phyloP scores from a whole-genome alignment of 1,140 invertebrate species.

The Chironomus striatipennis region DNA sequence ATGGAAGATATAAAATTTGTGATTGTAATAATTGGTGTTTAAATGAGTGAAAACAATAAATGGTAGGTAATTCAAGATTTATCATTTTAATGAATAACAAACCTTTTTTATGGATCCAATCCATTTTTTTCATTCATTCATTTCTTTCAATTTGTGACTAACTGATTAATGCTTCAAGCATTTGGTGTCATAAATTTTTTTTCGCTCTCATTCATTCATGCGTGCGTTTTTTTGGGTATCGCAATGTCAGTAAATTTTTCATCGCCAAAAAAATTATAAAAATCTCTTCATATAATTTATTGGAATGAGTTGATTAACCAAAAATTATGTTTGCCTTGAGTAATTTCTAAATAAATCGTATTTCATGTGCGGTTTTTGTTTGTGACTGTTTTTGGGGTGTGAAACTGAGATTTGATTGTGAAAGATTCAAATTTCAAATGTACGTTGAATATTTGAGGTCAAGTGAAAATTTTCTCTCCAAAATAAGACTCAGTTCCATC shows the following conservation, averaged over 20 bases:
- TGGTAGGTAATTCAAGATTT: background rate
- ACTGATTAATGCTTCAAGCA: background rate
- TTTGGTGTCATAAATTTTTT: background rate
- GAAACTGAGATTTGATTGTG: too few relatives aligned
- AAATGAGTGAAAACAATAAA: background rate
- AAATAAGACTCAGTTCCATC: too few relatives aligned
- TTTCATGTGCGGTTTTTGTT: too few relatives aligned
- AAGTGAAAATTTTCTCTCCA: too few relatives aligned
- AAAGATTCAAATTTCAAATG: too few relatives aligned
- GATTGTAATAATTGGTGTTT: background rate
- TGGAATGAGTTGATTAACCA: background rate
- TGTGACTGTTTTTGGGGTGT: too few relatives aligned
- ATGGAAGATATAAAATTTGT: too few relatives aligned
- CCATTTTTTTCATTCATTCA: background rate
- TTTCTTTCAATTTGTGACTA: background rate
- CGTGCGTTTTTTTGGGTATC: background rate
- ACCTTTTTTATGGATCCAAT: background rate
- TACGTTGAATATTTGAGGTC: too few relatives aligned
- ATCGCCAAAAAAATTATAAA: background rate
- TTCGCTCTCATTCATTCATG: background rate
- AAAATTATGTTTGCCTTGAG: slow-evolving; percentile 6
- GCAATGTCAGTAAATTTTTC: background rate
- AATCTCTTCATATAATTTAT: too few relatives aligned
- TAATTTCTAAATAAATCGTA: background rate
- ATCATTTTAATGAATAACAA: background rate